A percentile compares a stretch with the other conserved stretches of the same genome.
These are phyloP conservation scores for Callorhinus ursinus DNA, from an alignment of 2,113 vertebrate genomes.

Conservation along the genomic window DNA sequence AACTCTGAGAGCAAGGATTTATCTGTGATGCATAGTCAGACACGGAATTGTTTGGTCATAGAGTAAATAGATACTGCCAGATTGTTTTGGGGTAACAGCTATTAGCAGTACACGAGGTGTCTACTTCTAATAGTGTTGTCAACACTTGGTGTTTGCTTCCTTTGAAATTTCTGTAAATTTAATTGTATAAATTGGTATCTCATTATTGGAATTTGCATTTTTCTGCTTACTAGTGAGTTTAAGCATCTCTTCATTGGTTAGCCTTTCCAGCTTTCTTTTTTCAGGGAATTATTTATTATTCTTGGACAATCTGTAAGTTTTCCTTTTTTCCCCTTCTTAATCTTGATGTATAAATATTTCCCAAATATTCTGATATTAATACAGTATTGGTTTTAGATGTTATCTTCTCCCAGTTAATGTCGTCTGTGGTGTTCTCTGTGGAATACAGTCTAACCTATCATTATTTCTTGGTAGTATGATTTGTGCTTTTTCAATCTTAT, in stretches of 20 bases:
- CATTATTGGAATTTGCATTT: background rate
- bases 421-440: background rate
- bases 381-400: background rate
- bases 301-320: background rate
- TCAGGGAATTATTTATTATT: background rate
- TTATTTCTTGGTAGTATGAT: background rate
- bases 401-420: background rate
- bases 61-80: background rate
- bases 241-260: background rate
- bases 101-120: background rate
- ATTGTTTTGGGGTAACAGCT: background rate
- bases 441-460: background rate
- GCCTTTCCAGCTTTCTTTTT: background rate
- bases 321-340: background rate
- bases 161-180: background rate
- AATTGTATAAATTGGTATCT: background rate
- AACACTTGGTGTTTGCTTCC: background rate
- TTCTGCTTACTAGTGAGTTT: background rate
- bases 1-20: background rate
- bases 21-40: background rate
- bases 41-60: background rate
- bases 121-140: background rate
- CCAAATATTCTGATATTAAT: background rate
- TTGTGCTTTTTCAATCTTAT: background rate
- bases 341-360: background rate